Percentiles rank a stretch among this genome's conserved stretches.
These are phyloP conservation scores for Steromphala cineraria DNA, from an alignment of 2,888 invertebrate genomes.

Conservation along the genomic window DNA sequence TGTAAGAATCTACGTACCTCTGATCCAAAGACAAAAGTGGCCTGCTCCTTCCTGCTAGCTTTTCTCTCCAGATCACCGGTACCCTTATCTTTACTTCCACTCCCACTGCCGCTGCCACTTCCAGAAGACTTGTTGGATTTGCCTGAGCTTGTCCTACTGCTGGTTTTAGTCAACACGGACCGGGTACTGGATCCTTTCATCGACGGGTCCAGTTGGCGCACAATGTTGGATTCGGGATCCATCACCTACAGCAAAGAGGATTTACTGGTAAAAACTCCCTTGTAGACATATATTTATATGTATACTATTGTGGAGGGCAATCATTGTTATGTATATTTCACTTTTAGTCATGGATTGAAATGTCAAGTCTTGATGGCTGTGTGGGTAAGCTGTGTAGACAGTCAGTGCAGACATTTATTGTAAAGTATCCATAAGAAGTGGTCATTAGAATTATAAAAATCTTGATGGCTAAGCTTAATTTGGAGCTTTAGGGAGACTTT, in stretches of 20 bases:
- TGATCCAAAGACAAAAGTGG: conserved; percentile 32
- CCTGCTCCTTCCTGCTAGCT: conserved; percentile 18
- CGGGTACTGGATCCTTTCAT: conserved; percentile 18
- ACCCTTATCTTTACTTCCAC: neutral
- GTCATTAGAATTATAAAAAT: too few relatives aligned
- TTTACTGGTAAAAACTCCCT: neutral
- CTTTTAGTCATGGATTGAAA: too few relatives aligned
- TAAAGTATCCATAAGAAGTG: too few relatives aligned
- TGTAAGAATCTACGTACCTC: conserved; percentile 27
- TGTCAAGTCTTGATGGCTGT: too few relatives aligned
- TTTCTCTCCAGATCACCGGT: neutral
- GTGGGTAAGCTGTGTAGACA: too few relatives aligned
- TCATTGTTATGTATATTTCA: too few relatives aligned
- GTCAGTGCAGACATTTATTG: too few relatives aligned
- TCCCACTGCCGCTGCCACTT: neutral
- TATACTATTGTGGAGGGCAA: too few relatives aligned
- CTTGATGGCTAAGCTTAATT: too few relatives aligned
- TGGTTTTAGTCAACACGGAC: neutral
- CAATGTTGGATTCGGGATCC: conserved; percentile 55
- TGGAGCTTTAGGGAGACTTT: too few relatives aligned
- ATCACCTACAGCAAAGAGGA: conserved; percentile 46
- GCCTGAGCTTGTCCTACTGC: conserved; percentile 18
- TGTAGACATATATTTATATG: too few relatives aligned
- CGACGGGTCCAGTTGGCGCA: conserved; percentile 44
- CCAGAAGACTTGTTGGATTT: neutral